A percentile compares a stretch with the other conserved stretches of the same genome.
Conservation (phyloP, 1,140 invertebrate species). For the Drosophila bifasciata region DNA sequence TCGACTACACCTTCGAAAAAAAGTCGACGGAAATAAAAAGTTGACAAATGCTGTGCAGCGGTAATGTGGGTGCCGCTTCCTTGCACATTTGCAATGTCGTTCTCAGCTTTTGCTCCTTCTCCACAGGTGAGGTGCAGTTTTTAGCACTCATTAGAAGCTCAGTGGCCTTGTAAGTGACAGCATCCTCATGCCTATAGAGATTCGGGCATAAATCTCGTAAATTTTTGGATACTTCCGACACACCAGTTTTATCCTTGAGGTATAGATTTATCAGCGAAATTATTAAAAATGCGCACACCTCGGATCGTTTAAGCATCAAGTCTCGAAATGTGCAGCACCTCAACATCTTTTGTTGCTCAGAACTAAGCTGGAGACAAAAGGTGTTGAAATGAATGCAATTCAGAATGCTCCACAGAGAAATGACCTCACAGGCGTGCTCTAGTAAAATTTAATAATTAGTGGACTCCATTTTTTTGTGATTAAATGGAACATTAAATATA, state of each 20-base stretch:
- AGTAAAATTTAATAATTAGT: neutral
- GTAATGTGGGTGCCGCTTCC: conserved; percentile 82
- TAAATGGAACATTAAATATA: neutral
- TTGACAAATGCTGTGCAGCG: conserved; percentile 80
- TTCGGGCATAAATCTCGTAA: conserved; percentile 96
- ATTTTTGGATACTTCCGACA: conserved; percentile 95
- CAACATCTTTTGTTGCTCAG: conserved; percentile 86
- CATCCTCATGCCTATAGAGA: conserved; percentile 97
- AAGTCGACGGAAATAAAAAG: conserved; percentile 90
- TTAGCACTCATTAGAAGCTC: conserved; percentile 94
- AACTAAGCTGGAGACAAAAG: conserved; percentile 88
- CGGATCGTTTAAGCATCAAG: conserved; percentile 92
- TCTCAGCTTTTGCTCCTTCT: conserved; percentile 89
- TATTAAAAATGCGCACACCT: conserved; percentile 91
- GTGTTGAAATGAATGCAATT: conserved; percentile 95
- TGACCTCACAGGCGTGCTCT: conserved; percentile 93
- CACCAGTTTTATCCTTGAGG: conserved; percentile 96
- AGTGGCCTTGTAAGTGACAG: conserved; percentile 95
- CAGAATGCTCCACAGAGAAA: conserved; percentile 96
- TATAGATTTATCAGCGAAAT: conserved; percentile 93
- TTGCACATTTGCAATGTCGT: conserved; percentile 94
- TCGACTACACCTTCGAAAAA: conserved; percentile 95
- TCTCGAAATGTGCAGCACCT: conserved; percentile 89
- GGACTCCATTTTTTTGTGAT: neutral
- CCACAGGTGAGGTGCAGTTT: conserved; percentile 87